phyloP scores from a whole-genome alignment of 2,888 invertebrate genomes.

The Cephus runcator region DNA sequence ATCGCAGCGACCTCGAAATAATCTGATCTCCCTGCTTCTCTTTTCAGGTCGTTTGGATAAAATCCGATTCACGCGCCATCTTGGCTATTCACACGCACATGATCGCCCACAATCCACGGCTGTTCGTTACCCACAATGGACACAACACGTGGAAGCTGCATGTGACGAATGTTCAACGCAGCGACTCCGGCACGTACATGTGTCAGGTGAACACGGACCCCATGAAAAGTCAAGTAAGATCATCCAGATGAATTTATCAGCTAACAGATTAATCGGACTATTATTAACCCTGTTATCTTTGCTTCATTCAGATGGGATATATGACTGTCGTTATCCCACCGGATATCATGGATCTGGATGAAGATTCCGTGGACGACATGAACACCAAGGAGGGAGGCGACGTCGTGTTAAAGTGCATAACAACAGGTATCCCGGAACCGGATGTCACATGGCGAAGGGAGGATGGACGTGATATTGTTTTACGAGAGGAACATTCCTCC shows the following conservation, averaged over 20 bases:
- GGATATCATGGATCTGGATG: constrained; percentile 80
- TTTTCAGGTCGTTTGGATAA: constrained; percentile 58
- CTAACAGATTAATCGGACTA: background rate
- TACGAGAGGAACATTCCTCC: constrained; percentile 70
- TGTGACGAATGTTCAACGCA: constrained; percentile 63
- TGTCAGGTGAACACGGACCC: constrained; percentile 65
- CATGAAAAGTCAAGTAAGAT: constrained; percentile 47
- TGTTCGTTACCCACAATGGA: constrained; percentile 60
- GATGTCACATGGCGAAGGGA: constrained; percentile 82
- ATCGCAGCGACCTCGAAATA: background rate
- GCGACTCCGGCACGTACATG: constrained; percentile 66
- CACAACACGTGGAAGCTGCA: constrained; percentile 65
- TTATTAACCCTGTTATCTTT: constrained; percentile 6
- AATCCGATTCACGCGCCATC: constrained; percentile 56
- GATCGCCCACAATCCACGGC: constrained; percentile 60
- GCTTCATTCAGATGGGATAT: constrained; percentile 76
- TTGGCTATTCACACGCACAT: constrained; percentile 59
- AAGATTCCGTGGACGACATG: constrained; percentile 74
- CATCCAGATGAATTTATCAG: background rate
- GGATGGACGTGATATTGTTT: constrained; percentile 77
- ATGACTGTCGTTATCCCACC: constrained; percentile 86
- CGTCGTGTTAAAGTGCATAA: constrained; percentile 78
- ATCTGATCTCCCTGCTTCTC: background rate
- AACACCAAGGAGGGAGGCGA: constrained; percentile 82
- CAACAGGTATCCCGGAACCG: constrained; percentile 82